Evolutionary conservation across 2,113 vertebrate species (phyloP), one percentile per base, ranked within the genome.

Genomic region (Piliocolobus tephrosceles): DNA sequence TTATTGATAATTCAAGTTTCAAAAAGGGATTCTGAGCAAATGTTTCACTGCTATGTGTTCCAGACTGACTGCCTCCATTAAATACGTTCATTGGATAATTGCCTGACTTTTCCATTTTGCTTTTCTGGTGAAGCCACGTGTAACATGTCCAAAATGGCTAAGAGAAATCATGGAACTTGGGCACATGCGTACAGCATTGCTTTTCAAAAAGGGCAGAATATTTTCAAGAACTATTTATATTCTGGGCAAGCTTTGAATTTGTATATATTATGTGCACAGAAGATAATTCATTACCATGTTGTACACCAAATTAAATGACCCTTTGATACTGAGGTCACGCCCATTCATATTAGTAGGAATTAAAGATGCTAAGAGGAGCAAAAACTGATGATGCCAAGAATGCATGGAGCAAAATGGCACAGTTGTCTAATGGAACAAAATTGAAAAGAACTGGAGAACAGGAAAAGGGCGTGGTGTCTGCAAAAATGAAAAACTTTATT

Each of bases 401-500:
- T 96, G 90, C 12, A 55, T 16, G 55, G 97, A 93, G 76, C 90
- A 96, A 94, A 98, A 97, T 96, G 93, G 88, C 84, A 93, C 57
- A 27, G 96, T 96, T 98, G 96, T 97, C 88, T 93, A 75, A 96
- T 72, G 82, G 92, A 95, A 76, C 70, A 97, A 97, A 97, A 96
- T 38, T 94, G 96, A 96, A 97, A 95, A 96, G 88, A 95, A 85
- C 85, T 94, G 68, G 92, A 94, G 68, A 79, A 96, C 12, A 6
- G 94, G 79, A 96, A 96, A 97, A 94, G 94, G 97, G 97, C 85
- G 93, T 97, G 97, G 97, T 86, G 88, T 89, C 94, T 94, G 64
- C 81, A 95, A 94, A 98, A 98, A 96, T 97, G 91, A 98, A 97
- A 91, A 97, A 97, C 86, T 93, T 95, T 97, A 96, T 97, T 97